Base-by-base conservation (phyloP, 2,888 invertebrate genomes). In the Ormyrus nitidulus region DNA sequence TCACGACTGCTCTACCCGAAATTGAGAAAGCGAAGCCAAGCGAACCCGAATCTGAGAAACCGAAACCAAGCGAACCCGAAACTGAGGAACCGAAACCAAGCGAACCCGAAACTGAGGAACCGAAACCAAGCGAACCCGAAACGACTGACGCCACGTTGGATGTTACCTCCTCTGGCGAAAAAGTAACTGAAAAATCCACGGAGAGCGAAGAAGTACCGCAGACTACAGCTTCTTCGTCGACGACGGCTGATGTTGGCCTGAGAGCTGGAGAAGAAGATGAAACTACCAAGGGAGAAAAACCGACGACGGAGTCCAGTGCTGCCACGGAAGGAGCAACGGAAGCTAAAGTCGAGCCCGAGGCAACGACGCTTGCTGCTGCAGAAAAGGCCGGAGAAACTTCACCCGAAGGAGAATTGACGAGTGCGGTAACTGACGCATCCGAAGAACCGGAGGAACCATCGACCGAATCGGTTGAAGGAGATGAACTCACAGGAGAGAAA, bases 101-200 rank as follows among this genome's bases (percentile, higher is more conserved):
- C 58, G 34, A 34, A 34, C 34, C 59, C 6, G 10, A 53, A 62
- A 10, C 34, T 34, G 34, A 34, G 34, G 1, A 69, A 19, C 49
- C 82, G 62, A 83, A 84, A 79, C 83, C 79, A 58, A 72, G 81
- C 61, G 84, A 82, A 78, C 53, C 53, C 56, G 75, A 62, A 79
- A 46, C 51, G 6, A 34, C 10, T 65, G 56, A 58, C n/a, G n/a
- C 75, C 6, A 9, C 56, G 3, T 58, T 59, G 11, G 65, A 71
- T n/a, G 46, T 71, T 53, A 64, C 58, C 5, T 19, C 49, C 6
- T 48, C 54, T 9, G 65, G 71, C 51, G 70, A 53, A 51, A 53
- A 34, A 64, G 66, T 19, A 10, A 73, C 78, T 46, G 79, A 74
- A 54, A 72, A 53, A 10, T 59, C 62, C 7, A 68, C 81, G 71